phyloP scores from a whole-genome alignment of 2,113 vertebrate species.

The Dipodomys ordii region DNA sequence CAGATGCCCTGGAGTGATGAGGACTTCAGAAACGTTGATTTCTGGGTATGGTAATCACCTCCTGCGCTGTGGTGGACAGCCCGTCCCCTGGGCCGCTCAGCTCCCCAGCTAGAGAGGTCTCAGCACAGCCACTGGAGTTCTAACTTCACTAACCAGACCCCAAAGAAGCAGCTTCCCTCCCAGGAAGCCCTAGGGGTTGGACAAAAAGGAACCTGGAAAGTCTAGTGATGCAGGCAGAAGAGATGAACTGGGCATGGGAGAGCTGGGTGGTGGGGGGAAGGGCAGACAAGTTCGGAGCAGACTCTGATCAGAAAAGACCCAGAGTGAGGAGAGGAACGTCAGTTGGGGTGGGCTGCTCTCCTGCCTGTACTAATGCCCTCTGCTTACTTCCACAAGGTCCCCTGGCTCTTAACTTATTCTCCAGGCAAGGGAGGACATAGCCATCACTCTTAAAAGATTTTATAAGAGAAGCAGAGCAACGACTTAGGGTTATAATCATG shows the following conservation, averaged over 20 bases:
- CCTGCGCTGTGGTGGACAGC: too few species aligned
- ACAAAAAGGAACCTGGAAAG: neutral
- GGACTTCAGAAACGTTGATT: neutral
- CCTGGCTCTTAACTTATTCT: neutral
- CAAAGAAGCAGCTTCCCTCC: too few species aligned
- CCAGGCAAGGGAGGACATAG: too few species aligned
- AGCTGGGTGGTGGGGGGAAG: too few species aligned
- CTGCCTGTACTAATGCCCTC: neutral
- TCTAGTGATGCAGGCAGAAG: neutral
- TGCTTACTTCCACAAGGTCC: accelerated
- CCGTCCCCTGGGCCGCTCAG: neutral
- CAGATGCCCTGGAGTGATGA: neutral
- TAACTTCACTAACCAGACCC: neutral
- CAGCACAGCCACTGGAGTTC: neutral
- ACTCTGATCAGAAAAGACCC: neutral
- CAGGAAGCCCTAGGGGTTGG: neutral
- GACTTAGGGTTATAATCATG: neutral
- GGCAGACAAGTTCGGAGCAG: too few species aligned
- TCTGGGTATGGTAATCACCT: neutral
- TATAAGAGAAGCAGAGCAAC: neutral
- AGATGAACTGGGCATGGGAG: neutral
- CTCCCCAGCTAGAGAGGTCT: neutral
- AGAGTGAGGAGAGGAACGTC: neutral
- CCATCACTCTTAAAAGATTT: neutral
- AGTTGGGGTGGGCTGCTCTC: accelerated